Evolutionary conservation across 92 coral and sea anemone genomes (phyloP), one percentile per base, ranked within the genome.

Genomic region (Metridium senile): DNA sequence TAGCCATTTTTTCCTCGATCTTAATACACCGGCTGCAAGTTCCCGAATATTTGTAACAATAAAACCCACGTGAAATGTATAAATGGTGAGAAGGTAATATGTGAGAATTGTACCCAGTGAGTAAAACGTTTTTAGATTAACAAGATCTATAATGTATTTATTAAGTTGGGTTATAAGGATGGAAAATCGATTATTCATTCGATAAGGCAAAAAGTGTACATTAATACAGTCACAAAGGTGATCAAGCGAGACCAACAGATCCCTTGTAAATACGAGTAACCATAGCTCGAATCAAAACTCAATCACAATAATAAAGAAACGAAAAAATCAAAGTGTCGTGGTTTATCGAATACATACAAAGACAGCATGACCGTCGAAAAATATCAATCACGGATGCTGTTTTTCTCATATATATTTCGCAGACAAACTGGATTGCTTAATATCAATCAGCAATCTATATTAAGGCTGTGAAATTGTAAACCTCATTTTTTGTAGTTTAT

Each of bases 381-480:
- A 39, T 13, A 39, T 4, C 49, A 18, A 23, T 28, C 8, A 32
- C 1, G 31, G 47, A 70, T 30, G 58, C 53, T 34, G 25, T 28
- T n/a, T 58, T 58, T 46, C 31, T 19, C 35, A 33, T 57, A 20
- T 0, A 58, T 2, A n/a, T 43, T 71, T 34, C 19, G 52, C 32
- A 28, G 57, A 31, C 33, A 33, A 57, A 31, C 53, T 21, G 4
- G 59, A 28, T 63, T 73, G 78, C 34, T 73, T 33, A 58, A 27
- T 11, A 33, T 73, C 78, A 73, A 73, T 73, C 78, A 56, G 0
- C 68, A 13, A 49, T 20, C 78, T 73, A 57, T n/a, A 73, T 9
- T 53, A 72, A 73, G 33, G 54, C 46, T 20, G 31, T 11, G 78
- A 73, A 73, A 73, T 45, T 9, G 46, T 57, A 73, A 62, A 57